phyloP scores from a whole-genome alignment of 2,113 vertebrate genomes.

The Cichladusa arquata region DNA sequence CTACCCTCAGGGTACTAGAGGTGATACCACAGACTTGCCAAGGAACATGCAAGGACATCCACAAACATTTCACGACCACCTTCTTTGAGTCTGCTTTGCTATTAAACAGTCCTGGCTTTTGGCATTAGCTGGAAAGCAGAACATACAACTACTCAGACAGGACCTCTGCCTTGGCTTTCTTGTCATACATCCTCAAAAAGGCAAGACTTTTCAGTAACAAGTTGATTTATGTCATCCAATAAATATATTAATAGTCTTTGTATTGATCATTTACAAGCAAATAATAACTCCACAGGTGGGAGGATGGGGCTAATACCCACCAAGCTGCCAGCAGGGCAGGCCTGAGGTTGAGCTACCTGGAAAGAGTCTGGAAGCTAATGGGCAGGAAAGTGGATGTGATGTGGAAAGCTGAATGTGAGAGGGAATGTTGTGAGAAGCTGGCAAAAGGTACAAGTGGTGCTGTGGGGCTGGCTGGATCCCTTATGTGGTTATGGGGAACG shows the following conservation, averaged over 20 bases:
- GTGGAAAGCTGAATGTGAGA: not conserved
- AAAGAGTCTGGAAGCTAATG: not conserved
- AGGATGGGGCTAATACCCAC: not conserved
- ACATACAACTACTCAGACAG: not conserved
- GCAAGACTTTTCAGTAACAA: not conserved
- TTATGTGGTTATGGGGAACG: accelerated
- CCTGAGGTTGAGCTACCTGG: not conserved
- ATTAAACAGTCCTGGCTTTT: not conserved
- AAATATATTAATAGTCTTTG: not conserved
- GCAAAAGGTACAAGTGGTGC: not conserved
- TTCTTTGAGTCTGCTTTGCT: constrained; percentile 3
- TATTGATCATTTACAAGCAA: not conserved
- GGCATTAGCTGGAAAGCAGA: not conserved
- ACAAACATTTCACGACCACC: constrained; percentile 55
- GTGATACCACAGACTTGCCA: constrained; percentile 9
- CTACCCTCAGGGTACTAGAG: not conserved
- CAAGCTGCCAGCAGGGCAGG: not conserved
- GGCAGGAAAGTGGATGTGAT: not conserved
- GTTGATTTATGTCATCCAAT: not conserved
- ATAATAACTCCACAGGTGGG: not conserved
- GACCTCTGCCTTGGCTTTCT: not conserved
- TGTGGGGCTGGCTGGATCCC: not conserved
- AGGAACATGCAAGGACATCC: constrained; percentile 27
- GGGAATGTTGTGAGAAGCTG: not conserved
- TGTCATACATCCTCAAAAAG: not conserved